Conservation (phyloP, 2,888 invertebrate species). For the Ochlodes sylvanus region DNA sequence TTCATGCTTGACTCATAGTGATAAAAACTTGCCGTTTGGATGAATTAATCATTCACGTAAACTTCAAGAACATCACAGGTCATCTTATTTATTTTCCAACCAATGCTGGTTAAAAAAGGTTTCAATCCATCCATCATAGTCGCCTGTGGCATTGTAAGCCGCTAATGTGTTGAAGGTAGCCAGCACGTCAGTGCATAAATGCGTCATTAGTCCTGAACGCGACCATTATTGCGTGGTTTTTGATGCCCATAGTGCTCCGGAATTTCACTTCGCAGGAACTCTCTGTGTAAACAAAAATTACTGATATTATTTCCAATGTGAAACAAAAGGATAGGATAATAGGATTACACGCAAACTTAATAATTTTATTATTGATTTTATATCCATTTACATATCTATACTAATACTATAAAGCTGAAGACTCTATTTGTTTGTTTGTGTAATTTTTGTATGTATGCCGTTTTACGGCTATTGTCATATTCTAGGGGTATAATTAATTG, state of each 20-base stretch:
- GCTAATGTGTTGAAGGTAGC: neutral
- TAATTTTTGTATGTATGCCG: too few species aligned
- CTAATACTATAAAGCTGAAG: too few species aligned
- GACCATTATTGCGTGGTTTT: neutral
- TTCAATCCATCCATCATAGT: conserved; percentile 3
- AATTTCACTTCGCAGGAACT: neutral
- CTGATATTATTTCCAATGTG: neutral
- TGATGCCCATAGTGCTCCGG: neutral
- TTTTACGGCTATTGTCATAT: too few species aligned
- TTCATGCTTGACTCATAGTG: too few species aligned
- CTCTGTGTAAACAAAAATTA: neutral
- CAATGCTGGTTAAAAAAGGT: neutral
- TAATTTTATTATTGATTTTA: too few species aligned
- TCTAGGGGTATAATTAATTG: too few species aligned
- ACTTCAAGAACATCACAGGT: neutral
- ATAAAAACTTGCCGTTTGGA: neutral
- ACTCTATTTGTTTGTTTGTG: too few species aligned
- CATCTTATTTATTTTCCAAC: neutral
- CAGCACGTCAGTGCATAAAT: neutral
- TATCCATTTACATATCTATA: too few species aligned
- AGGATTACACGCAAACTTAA: too few species aligned
- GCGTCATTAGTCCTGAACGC: neutral
- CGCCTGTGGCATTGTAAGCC: neutral
- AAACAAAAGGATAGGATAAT: neutral
- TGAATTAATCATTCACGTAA: neutral